A percentile compares a stretch with the other conserved stretches of the same genome.
Conservation (phyloP, 2,113 vertebrate genomes). For the Heterotis niloticus region DNA sequence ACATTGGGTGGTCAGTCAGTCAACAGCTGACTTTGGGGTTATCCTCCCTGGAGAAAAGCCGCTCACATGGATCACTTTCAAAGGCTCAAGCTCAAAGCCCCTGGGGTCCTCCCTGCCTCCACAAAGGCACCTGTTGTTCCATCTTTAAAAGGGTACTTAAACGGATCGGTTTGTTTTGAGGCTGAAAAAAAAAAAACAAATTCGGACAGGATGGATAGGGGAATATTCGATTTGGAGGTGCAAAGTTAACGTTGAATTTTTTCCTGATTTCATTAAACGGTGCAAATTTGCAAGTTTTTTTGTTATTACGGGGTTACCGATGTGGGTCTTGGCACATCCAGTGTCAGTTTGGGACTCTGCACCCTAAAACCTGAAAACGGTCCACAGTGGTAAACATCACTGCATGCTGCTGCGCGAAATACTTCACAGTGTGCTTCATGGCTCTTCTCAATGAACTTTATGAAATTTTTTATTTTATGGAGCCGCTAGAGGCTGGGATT, state of each 20-base stretch:
- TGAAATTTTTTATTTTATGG: constrained; percentile 12
- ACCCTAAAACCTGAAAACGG: too few relatives aligned
- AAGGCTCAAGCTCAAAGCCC: constrained; percentile 68
- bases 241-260: too few relatives aligned
- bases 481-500: background rate
- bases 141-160: constrained; percentile 50
- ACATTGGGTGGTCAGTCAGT: constrained; percentile 74
- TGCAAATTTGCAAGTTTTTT: too few relatives aligned
- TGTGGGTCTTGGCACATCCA: too few relatives aligned
- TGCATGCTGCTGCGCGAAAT: too few relatives aligned
- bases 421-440: too few relatives aligned
- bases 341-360: too few relatives aligned
- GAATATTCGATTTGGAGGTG: background rate
- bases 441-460: too few relatives aligned
- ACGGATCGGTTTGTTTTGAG: constrained; percentile 60
- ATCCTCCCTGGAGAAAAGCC: constrained; percentile 71
- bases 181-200: constrained; percentile 49
- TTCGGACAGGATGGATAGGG: constrained; percentile 26
- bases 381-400: too few relatives aligned
- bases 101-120: constrained; percentile 46
- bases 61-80: constrained; percentile 71
- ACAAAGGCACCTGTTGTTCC: constrained; percentile 78
- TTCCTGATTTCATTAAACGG: too few relatives aligned
- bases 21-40: constrained; percentile 67
- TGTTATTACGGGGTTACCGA: too few relatives aligned